Evolutionary conservation across 2,797 vertebrate species (phyloP), one percentile per base, ranked within the genome.

Genomic region (Molossus molossus): DNA sequence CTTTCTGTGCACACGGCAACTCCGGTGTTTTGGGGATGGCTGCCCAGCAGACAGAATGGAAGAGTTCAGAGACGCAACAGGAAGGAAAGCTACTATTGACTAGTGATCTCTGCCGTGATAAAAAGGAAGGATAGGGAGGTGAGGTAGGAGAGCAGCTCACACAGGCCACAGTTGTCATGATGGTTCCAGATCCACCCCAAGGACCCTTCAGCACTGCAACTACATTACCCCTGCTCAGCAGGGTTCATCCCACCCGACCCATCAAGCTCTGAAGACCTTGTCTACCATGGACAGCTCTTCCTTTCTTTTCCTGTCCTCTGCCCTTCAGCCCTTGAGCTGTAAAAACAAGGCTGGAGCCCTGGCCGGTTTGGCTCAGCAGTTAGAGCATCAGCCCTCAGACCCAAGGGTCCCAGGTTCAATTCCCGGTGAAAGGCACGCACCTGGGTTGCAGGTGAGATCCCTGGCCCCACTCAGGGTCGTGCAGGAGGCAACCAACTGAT

Each of bases 101-200:
- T 13, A 18, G 45, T 45, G 27, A 55, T 14, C 0, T 67, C 69
- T 27, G 10, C 58, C 62, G 11, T 27, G 40, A 64, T 48, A 27
- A 27, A 1, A 12, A 25, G n/a, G 27, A 77, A 23, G 73, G 64
- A n/a, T 2, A 13, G 9, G 8, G 9, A 8, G 6, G 4, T 45
- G 11, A n/a, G 29, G 5, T 1, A 2, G 6, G 18, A 6, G 18
- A 29, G 18, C 14, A 50, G 7, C 1, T 4, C n/a, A 5, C 20
- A 4, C 8, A 10, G 15, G 13, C 45, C 9, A 1, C 12, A 2
- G 45, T 10, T 37, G 29, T 15, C 33, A 33, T 9, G 58, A n/a
- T 27, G 11, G 13, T 25, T 21, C 10, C 23, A 20, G 37, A 48
- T 15, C 45, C 11, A 10, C 20, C 69, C 57, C 17, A 18, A 55